These are phyloP conservation scores for Trichopria drosophilae DNA, from an alignment of 2,888 invertebrate species.

Conservation along the genomic window DNA sequence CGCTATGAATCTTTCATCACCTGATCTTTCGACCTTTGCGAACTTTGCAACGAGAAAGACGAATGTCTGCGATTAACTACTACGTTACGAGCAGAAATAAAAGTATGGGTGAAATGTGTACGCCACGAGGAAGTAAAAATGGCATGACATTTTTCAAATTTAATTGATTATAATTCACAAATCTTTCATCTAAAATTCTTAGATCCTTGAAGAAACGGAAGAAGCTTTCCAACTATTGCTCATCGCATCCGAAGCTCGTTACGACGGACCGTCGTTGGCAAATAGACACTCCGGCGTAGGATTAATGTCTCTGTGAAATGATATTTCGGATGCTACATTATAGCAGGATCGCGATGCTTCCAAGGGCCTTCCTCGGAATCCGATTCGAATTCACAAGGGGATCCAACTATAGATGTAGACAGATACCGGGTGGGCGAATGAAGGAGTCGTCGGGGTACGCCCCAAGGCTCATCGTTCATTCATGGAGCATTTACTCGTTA, in stretches of 20 bases:
- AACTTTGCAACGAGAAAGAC: slow-evolving; percentile 35
- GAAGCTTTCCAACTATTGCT: no score
- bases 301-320: slow-evolving; percentile 36
- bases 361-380: slow-evolving; percentile 47
- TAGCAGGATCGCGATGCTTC: slow-evolving; percentile 45
- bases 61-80: slow-evolving; percentile 33
- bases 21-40: slow-evolving; percentile 38
- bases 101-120: no score
- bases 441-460: slow-evolving; percentile 36
- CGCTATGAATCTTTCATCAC: slow-evolving; percentile 57
- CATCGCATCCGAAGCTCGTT: no score
- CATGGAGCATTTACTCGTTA: slow-evolving; percentile 58
- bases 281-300: not conserved
- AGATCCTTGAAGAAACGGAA: no score
- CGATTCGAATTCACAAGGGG: slow-evolving; percentile 47
- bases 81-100: slow-evolving; percentile 1
- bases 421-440: slow-evolving; percentile 24
- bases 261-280: no score
- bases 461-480: slow-evolving; percentile 57
- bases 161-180: no score
- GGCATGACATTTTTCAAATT: no score
- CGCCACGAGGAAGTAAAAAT: no score
- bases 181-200: no score
- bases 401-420: slow-evolving; percentile 17
- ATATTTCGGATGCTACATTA: slow-evolving; percentile 44